Percentiles rank a stretch among this genome's conserved stretches.
phyloP scores from a whole-genome alignment of 2,113 vertebrate species.

The Pelecanoides urinatrix region DNA sequence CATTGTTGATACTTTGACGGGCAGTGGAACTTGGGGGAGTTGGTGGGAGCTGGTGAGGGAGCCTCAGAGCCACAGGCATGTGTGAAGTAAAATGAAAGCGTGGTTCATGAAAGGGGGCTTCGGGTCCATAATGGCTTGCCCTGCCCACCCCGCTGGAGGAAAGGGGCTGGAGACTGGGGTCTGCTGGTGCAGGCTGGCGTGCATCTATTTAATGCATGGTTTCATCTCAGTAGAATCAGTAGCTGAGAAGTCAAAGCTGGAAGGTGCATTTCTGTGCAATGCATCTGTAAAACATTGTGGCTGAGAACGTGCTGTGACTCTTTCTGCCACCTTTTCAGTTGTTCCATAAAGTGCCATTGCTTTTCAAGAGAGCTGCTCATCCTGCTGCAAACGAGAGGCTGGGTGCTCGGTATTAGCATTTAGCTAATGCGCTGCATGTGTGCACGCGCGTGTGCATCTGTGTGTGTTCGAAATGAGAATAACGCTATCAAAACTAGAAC shows the following conservation, averaged over 20 bases:
- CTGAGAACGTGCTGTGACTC: not conserved
- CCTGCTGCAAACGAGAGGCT: not conserved
- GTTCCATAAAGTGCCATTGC: not conserved
- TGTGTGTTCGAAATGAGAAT: not conserved
- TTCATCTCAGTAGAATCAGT: not conserved
- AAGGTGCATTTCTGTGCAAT: not conserved
- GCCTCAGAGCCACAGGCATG: fast-evolving
- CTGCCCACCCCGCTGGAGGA: not conserved
- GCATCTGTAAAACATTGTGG: not conserved
- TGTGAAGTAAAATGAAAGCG: not conserved
- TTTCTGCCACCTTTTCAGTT: not conserved
- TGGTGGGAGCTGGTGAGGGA: not conserved
- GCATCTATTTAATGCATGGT: not conserved
- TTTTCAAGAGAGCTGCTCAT: not conserved
- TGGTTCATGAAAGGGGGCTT: not conserved
- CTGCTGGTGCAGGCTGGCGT: not conserved
- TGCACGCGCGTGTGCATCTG: not conserved
- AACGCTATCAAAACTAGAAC: not conserved
- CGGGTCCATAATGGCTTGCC: not conserved
- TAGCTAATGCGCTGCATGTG: not conserved
- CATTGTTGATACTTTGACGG: not conserved
- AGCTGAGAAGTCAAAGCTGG: not conserved
- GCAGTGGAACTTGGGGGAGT: not conserved
- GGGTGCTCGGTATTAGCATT: not conserved
- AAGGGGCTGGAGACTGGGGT: not conserved